These are phyloP conservation scores for Ricordea florida DNA, from an alignment of 92 coral and sea anemone species.

Conservation along the genomic window DNA sequence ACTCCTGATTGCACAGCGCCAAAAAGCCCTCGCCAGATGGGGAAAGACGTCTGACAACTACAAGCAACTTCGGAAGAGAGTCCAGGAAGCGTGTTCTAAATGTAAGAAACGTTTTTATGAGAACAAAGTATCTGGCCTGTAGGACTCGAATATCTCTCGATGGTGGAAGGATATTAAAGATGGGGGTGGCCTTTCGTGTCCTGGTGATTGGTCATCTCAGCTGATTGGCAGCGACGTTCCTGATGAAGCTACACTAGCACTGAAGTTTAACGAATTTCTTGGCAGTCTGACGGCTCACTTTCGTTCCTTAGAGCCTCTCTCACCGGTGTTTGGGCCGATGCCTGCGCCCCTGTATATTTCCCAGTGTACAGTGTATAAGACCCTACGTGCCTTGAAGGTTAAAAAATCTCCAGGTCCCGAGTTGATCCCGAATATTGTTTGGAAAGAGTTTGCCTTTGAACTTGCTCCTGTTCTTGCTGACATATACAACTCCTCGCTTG, in stretches of 20 bases:
- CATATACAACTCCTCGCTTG: conserved; percentile 51
- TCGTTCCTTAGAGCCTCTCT: not conserved
- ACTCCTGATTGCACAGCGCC: conserved; percentile 13
- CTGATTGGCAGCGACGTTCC: not conserved
- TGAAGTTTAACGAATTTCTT: conserved; percentile 24
- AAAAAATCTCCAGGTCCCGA: not conserved
- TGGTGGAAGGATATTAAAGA: conserved; percentile 16
- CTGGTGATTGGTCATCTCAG: conserved; percentile 5
- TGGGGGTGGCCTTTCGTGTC: conserved; percentile 8
- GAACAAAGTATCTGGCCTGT: not conserved
- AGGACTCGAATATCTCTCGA: not conserved
- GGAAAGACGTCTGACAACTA: not conserved
- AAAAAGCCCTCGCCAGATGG: not conserved
- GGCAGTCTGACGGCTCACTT: conserved; percentile 18
- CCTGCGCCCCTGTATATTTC: not conserved
- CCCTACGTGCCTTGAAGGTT: not conserved
- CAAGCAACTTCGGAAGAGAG: conserved; percentile 2
- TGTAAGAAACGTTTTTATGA: not conserved
- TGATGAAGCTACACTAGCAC: conserved; percentile 12
- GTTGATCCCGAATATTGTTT: conserved; percentile 27
- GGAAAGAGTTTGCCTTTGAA: conserved; percentile 3
- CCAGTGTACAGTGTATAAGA: not conserved
- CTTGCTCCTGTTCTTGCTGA: conserved; percentile 22
- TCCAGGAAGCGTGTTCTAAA: conserved; percentile 8
- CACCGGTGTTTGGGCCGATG: conserved; percentile 23